Conservation (phyloP, 2,113 vertebrate species). For the Ochotona curzoniae region DNA sequence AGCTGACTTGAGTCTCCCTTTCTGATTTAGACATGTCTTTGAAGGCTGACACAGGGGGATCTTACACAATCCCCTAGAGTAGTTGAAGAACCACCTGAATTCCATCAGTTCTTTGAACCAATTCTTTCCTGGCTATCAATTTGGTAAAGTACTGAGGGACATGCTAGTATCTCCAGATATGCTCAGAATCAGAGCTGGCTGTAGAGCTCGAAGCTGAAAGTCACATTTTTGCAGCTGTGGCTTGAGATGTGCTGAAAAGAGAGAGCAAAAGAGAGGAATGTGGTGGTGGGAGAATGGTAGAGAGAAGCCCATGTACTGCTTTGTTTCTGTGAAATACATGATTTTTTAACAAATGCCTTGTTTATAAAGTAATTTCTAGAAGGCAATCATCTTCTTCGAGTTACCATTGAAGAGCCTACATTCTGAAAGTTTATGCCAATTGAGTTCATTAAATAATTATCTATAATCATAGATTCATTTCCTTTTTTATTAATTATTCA, state of each 20-base stretch:
- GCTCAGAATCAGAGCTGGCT: background rate
- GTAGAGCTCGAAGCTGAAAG: background rate
- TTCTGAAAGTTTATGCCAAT: slow-evolving; percentile 52
- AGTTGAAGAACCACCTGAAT: background rate
- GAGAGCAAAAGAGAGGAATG: background rate
- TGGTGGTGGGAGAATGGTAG: background rate
- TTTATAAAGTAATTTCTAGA: slow-evolving; percentile 15
- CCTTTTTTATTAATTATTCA: slow-evolving; percentile 66
- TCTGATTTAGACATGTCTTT: background rate
- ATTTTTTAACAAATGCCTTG: background rate
- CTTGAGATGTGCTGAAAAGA: background rate
- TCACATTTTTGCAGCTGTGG: background rate
- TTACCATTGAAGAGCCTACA: background rate
- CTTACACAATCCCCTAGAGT: background rate
- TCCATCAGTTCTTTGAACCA: background rate
- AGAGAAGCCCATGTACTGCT: too few relatives aligned
- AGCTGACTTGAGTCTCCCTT: background rate
- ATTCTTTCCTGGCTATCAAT: background rate
- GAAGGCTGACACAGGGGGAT: background rate
- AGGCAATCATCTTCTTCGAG: background rate
- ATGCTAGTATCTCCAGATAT: background rate
- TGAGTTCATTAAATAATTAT: slow-evolving; percentile 64
- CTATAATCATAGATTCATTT: slow-evolving; percentile 45
- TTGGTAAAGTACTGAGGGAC: background rate
- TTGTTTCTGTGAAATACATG: background rate